Evolutionary conservation across 2,888 invertebrate genomes (phyloP), one percentile per base, ranked within the genome.

Genomic region (Cryptophagus acutangulus): DNA sequence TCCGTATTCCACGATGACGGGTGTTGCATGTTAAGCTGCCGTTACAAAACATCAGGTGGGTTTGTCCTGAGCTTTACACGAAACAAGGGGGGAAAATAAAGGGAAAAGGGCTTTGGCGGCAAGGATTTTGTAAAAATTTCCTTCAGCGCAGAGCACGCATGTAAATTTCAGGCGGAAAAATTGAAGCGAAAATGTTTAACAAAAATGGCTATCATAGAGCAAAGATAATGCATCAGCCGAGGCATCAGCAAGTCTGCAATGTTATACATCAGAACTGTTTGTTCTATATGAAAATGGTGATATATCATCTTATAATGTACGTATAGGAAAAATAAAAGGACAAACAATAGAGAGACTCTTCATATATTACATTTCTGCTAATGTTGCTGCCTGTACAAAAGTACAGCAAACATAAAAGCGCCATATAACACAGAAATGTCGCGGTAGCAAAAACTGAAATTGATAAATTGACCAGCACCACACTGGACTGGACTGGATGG

Each of bases 1-100:
- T 58, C 55, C 51, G 51, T 52, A 52, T 57, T 26, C 12, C 26
- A 26, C 10, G 3, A 26, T 8, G 26, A 12, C 26, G 59, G 49
- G 53, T 54, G 49, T 63, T 52, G 63, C 62, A 62, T 63, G 63
- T 61, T 59, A 52, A 57, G 57, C 54, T 54, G 59, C 61, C 59
- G 62, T 63, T 63, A 59, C 49, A 49, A 48, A 45, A 55, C 57
- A 60, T 62, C 61, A 62, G 62, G 63, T 62, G 61, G 63, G 62
- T 52, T 55, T 55, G 56, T 55, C 57, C 56, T 55, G 51, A 58
- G 59, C 58, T 58, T 59, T 58, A 55, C 46, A 44, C 33, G 44
- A 43, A 40, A 43, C 41, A 39, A 36, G 33, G 38, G 39, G 34
- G 40, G 10, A 12, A 26, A 6, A 20, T 20, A 20, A 9, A 33